Evolutionary conservation across 2,113 vertebrate species (phyloP).

Genomic region (Lamprologus speciosus): DNA sequence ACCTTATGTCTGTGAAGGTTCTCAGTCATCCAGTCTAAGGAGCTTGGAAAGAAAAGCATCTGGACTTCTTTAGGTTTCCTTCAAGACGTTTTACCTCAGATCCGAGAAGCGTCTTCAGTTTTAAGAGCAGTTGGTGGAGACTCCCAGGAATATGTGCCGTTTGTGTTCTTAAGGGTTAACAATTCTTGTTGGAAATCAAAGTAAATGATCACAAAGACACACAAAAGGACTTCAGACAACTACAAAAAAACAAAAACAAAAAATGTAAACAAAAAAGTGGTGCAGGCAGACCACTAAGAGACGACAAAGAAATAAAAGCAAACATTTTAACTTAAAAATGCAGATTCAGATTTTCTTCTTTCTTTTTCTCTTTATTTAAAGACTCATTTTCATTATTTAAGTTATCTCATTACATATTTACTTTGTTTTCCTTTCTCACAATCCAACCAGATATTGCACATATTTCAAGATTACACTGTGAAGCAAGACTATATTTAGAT

Average conservation of each 20-base stretch:
- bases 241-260: not conserved
- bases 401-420: not conserved
- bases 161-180: not conserved
- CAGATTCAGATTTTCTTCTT: not conserved
- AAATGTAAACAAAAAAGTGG: no score
- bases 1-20: not conserved
- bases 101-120: not conserved
- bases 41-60: not conserved
- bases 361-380: not conserved
- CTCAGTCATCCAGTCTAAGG: not conserved
- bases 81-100: not conserved
- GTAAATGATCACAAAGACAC: not conserved
- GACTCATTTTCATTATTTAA: not conserved
- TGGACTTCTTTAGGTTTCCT: not conserved
- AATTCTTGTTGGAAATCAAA: not conserved
- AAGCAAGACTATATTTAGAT: not conserved
- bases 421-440: not conserved
- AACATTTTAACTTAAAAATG: not conserved
- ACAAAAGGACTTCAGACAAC: not conserved
- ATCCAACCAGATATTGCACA: not conserved
- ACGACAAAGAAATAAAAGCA: not conserved
- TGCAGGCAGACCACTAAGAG: not conserved
- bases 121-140: not conserved
- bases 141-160: rapidly evolving
- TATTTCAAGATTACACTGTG: not conserved